Conservation (phyloP, 2,113 vertebrate genomes). For the Epinephelus moara region DNA sequence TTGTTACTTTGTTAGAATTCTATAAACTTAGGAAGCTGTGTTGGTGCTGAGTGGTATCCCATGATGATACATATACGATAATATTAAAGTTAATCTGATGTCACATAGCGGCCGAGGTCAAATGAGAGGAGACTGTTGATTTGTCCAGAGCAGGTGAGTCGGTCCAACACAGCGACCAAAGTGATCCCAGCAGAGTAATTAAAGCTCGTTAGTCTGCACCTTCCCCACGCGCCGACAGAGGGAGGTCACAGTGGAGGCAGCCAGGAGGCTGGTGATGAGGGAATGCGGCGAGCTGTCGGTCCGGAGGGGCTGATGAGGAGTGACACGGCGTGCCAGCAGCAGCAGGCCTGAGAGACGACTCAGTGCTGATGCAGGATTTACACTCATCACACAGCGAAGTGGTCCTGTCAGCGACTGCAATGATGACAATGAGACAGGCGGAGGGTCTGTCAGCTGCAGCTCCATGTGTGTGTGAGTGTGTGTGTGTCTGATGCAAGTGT, state of each 20-base stretch:
- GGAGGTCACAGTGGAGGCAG: slow-evolving; percentile 15
- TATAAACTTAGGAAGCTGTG: not conserved
- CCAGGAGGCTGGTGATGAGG: not conserved
- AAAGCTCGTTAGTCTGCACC: not conserved
- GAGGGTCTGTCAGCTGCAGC: slow-evolving; percentile 26
- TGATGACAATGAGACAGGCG: slow-evolving; percentile 44
- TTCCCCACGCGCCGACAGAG: not conserved
- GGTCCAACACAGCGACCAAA: slow-evolving; percentile 4
- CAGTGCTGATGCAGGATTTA: slow-evolving; percentile 69
- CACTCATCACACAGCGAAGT: slow-evolving; percentile 54
- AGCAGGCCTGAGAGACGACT: slow-evolving; percentile 36
- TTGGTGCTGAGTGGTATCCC: not conserved
- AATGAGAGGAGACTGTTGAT: not conserved
- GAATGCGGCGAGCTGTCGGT: slow-evolving; percentile 28
- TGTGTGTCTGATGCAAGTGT: slow-evolving; percentile 33
- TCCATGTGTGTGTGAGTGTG: not conserved
- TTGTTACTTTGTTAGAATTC: not conserved
- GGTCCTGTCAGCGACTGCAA: slow-evolving; percentile 43
- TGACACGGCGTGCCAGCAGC: slow-evolving; percentile 48
- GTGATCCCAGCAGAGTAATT: slow-evolving; percentile 12
- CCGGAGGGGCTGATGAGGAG: slow-evolving; percentile 50
- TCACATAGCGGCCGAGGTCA: not conserved
- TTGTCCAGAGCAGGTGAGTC: not conserved
- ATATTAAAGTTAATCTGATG: not conserved
- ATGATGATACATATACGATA: not conserved